Conservation (phyloP, 2,888 invertebrate species). For the Serripes groenlandicus region DNA sequence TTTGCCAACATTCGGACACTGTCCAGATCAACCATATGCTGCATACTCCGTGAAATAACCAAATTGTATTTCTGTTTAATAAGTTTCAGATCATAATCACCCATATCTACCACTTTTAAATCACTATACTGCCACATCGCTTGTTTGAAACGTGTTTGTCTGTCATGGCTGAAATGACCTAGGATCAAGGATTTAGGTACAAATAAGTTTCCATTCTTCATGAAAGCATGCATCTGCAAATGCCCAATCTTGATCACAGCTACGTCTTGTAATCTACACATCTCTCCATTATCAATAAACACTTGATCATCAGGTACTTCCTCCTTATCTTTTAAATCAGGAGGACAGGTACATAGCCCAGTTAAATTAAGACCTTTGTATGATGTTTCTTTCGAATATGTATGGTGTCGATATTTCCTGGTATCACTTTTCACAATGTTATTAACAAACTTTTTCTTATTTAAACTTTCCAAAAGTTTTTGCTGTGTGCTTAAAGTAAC, state of each 20-base stretch:
- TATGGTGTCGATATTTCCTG: not conserved
- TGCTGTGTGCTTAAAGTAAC: not conserved
- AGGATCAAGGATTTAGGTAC: conserved; percentile 21
- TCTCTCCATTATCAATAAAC: conserved; percentile 46
- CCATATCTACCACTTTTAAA: not conserved
- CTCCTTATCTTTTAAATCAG: not conserved
- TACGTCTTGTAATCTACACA: conserved; percentile 40
- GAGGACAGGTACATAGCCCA: conserved; percentile 24
- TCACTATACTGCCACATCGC: not conserved
- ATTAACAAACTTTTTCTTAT: not conserved
- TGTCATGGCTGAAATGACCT: not conserved
- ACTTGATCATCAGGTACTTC: conserved; percentile 49
- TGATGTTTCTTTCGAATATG: not conserved
- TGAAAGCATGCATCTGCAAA: conserved; percentile 38
- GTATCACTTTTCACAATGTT: not conserved
- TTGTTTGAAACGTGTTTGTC: conserved; percentile 12
- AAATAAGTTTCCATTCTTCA: conserved; percentile 24
- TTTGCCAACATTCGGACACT: not conserved
- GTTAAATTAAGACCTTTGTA: not conserved
- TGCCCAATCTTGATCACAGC: conserved; percentile 33
- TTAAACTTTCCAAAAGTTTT: not conserved
- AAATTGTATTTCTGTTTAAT: conserved; percentile 16
- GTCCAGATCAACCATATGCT: not conserved
- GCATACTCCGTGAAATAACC: not conserved
- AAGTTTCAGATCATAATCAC: conserved; percentile 8